Conservation (phyloP, 2,888 invertebrate species). For the Amaurobius ferox region DNA sequence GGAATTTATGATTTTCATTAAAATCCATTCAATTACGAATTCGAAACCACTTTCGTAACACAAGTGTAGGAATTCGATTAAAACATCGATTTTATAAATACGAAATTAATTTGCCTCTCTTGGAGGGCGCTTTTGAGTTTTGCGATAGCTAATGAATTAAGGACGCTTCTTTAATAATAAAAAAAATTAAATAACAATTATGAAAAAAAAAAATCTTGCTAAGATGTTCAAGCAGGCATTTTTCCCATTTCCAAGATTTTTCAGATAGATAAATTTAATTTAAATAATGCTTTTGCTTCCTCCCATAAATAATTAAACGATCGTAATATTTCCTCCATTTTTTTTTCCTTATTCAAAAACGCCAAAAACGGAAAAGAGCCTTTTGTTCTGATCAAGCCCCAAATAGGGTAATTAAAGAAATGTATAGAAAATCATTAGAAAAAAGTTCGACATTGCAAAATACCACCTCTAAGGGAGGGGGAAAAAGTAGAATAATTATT, state of each 20-base stretch:
- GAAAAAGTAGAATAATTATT: conserved; percentile 64
- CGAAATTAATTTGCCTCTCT: conserved; percentile 14
- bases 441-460: conserved; percentile 52
- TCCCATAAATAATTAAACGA: conserved; percentile 28
- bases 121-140: background rate
- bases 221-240: conserved; percentile 9
- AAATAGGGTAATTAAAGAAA: conserved; percentile 64
- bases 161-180: conserved; percentile 5
- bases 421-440: conserved; percentile 68
- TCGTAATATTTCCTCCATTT: background rate
- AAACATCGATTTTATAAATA: conserved; percentile 4
- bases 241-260: conserved; percentile 14
- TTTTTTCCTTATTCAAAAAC: conserved; percentile 9
- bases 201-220: background rate
- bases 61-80: background rate
- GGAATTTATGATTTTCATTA: conserved; percentile 8
- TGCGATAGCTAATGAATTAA: conserved; percentile 9
- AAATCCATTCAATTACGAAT: background rate
- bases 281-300: conserved; percentile 12
- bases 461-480: conserved; percentile 25
- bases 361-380: conserved; percentile 4
- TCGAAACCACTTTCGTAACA: background rate
- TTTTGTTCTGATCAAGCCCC: conserved; percentile 31
- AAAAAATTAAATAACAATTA: background rate
- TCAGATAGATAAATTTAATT: conserved; percentile 16